phyloP scores from a whole-genome alignment of 2,888 invertebrate genomes.

The Caenorhabditis macrosperma region DNA sequence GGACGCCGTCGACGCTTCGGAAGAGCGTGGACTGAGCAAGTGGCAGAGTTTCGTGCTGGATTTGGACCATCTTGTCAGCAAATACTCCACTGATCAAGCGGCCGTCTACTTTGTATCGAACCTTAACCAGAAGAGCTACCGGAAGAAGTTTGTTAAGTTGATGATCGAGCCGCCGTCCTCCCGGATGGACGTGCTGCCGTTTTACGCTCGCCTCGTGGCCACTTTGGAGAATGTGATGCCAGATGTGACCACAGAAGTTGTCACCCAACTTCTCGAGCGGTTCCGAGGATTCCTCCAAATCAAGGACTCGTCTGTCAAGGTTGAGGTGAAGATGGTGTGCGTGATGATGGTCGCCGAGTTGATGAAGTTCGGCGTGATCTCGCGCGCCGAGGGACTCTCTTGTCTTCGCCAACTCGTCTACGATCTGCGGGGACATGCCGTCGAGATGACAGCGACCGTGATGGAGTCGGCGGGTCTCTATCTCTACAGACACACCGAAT shows the following conservation, averaged over 20 bases:
- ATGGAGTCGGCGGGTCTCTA: slow-evolving; percentile 74
- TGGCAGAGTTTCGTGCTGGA: slow-evolving; percentile 67
- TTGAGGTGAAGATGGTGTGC: slow-evolving; percentile 54
- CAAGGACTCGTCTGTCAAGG: neutral
- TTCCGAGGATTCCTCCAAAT: slow-evolving; percentile 51
- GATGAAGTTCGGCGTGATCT: slow-evolving; percentile 76
- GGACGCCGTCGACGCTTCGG: slow-evolving; percentile 7
- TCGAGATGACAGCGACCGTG: slow-evolving; percentile 76
- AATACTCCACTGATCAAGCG: slow-evolving; percentile 74
- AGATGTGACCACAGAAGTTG: slow-evolving; percentile 67
- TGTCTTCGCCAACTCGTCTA: slow-evolving; percentile 76
- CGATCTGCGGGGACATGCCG: slow-evolving; percentile 74
- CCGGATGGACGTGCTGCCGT: slow-evolving; percentile 75
- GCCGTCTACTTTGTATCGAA: slow-evolving; percentile 74
- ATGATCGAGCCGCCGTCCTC: slow-evolving; percentile 60
- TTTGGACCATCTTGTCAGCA: slow-evolving; percentile 73
- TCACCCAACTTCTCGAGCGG: slow-evolving; percentile 51
- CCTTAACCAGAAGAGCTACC: slow-evolving; percentile 65
- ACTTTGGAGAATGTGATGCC: slow-evolving; percentile 74
- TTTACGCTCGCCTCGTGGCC: slow-evolving; percentile 76
- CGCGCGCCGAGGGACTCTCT: slow-evolving; percentile 77
- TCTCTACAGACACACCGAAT: slow-evolving; percentile 72
- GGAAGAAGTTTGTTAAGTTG: slow-evolving; percentile 72
- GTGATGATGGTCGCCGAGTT: slow-evolving; percentile 74
- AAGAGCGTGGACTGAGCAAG: slow-evolving; percentile 53